Evolutionary conservation across 2,797 vertebrate genomes (phyloP).

Genomic region (Xerus rutilus): DNA sequence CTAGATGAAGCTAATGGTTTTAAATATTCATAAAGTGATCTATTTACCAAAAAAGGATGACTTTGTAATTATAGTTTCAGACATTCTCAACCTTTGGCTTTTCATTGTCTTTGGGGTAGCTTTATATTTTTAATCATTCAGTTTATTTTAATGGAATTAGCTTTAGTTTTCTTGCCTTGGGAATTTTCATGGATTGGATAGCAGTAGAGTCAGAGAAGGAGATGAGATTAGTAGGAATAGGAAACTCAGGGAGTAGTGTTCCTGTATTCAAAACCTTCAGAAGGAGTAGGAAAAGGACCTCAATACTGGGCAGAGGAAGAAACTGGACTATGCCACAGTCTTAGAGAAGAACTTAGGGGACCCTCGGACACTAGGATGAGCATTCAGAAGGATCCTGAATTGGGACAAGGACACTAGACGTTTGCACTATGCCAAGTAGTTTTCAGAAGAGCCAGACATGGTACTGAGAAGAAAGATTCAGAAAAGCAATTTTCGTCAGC

Average conservation of each 20-base stretch:
- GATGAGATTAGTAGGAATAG: neutral
- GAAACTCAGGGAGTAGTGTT: neutral
- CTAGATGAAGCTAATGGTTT: neutral
- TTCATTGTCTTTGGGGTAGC: neutral
- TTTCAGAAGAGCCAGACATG: neutral
- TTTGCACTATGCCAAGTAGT: neutral
- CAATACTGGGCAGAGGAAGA: neutral
- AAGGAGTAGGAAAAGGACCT: neutral
- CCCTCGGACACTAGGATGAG: neutral
- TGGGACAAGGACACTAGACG: neutral
- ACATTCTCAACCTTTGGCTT: neutral
- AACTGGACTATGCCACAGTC: neutral
- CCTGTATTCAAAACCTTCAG: neutral
- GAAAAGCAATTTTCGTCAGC: neutral
- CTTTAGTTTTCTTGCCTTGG: neutral
- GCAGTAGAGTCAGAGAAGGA: neutral
- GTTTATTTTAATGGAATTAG: neutral
- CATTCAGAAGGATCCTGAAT: neutral
- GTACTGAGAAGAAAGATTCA: neutral
- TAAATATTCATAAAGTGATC: neutral
- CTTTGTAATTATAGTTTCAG: neutral
- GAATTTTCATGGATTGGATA: neutral
- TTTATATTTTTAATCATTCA: neutral
- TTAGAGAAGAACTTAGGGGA: neutral
- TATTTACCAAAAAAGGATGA: neutral